Percentiles rank a stretch among this genome's conserved stretches.
These are phyloP conservation scores for Pachydiplax longipennis DNA, from an alignment of 2,888 invertebrate species.

Conservation along the genomic window DNA sequence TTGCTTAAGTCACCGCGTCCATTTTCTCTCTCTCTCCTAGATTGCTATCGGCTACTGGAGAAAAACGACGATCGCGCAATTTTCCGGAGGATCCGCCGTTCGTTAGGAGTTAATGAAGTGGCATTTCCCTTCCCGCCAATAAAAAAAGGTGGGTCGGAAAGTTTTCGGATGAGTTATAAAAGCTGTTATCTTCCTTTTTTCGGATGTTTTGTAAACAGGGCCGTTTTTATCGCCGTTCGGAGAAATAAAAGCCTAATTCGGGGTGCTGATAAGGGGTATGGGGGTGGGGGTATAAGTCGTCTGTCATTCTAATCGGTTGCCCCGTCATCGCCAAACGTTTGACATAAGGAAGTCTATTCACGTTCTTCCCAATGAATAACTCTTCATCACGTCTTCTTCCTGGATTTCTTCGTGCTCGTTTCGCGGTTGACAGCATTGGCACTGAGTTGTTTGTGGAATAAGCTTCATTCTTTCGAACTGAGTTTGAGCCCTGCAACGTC, in stretches of 20 bases:
- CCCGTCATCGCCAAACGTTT: no score
- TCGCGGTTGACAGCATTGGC: no score
- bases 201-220: background rate
- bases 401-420: no score
- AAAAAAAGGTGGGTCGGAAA: background rate
- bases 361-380: no score
- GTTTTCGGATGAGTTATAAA: background rate
- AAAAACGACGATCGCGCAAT: background rate
- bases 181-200: background rate
- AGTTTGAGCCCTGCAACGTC: no score
- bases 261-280: background rate
- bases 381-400: no score
- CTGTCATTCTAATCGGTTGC: no score
- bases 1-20: conserved; percentile 6
- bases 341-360: no score
- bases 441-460: no score
- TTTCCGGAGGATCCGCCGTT: background rate
- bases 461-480: no score
- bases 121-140: background rate
- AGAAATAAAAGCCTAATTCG: background rate
- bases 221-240: background rate
- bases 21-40: background rate
- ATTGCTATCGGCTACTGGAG: background rate
- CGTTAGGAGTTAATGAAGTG: background rate
- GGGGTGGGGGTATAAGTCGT: no score